phyloP scores from a whole-genome alignment of 2,797 vertebrate genomes.

The Knipowitschia caucasica region DNA sequence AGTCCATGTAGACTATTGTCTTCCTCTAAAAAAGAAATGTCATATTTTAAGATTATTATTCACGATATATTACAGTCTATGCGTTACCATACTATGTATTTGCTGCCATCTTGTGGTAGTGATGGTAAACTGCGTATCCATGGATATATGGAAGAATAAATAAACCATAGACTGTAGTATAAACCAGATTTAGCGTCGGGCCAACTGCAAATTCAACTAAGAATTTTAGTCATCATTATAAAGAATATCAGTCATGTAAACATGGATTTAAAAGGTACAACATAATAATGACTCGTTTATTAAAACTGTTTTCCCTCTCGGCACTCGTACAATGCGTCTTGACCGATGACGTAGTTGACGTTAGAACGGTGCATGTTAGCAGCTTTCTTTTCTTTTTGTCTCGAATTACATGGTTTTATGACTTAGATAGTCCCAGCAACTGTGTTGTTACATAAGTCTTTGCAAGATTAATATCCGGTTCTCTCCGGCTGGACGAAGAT shows the following conservation, averaged over 20 bases:
- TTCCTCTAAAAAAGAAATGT: too few relatives aligned
- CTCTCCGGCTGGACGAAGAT: constrained; percentile 58
- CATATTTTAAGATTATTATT: too few relatives aligned
- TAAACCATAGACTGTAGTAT: too few relatives aligned
- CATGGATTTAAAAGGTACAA: too few relatives aligned
- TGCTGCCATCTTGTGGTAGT: constrained; percentile 54
- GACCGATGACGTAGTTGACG: constrained; percentile 39
- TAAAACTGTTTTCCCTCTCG: constrained; percentile 26
- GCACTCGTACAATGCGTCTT: constrained; percentile 15
- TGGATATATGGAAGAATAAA: background rate
- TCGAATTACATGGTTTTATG: constrained; percentile 35
- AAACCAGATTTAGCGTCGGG: background rate
- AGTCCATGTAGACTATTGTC: too few relatives aligned
- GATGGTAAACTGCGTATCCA: background rate
- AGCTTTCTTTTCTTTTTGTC: constrained; percentile 29
- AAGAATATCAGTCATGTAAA: too few relatives aligned
- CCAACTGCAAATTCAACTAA: too few relatives aligned
- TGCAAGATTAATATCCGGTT: constrained; percentile 1
- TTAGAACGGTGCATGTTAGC: constrained; percentile 39
- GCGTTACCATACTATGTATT: too few relatives aligned
- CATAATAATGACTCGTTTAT: background rate
- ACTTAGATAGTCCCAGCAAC: constrained; percentile 34
- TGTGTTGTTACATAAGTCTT: constrained; percentile 3
- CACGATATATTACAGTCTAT: too few relatives aligned
- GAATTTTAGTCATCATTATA: too few relatives aligned